Evolutionary conservation across 2,888 invertebrate genomes (phyloP), one percentile per base, ranked within the genome.

Genomic region (Torymus auratus): DNA sequence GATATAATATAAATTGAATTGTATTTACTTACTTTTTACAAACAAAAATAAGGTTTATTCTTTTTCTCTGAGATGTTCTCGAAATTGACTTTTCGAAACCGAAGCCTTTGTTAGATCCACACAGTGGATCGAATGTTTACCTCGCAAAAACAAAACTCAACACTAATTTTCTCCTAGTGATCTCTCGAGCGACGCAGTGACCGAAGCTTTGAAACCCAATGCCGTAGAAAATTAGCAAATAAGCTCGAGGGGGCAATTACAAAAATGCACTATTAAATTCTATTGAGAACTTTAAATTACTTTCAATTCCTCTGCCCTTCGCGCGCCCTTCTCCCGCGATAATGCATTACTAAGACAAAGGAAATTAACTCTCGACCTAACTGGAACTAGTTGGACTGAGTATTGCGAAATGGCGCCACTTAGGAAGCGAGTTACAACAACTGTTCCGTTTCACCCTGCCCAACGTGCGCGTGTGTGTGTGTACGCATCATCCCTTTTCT

Each of bases 351-450:
- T 65, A 71, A 81, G 81, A 73, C 77, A 81, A 81, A 81, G 77
- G 77, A 81, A 81, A 81, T 81, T 81, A 77, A 81, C 77, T 73
- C 69, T 77, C 68, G 62, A 80, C 68, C 61, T 71, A 62, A 80
- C 80, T 77, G 53, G 69, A 77, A 77, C 64, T 81, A 81, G 77
- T 81, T 81, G 81, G 73, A 73, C 53, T 69, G 20, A 77, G 56
- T 81, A 81, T 77, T 81, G 73, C 73, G 41, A 69, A 77, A 81
- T 81, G 69, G 77, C 69, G 62, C 73, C 64, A 77, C 81, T 77
- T 77, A 72, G 64, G 62, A 69, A 81, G 64, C 55, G 23, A 77
- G 80, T 76, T 76, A 56, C 60, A 76, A 50, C 71, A 72, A 80
- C 72, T 77, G 72, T 58, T 80, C 62, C 62, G 58, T 68, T 80